Evolutionary conservation across 2,113 vertebrate genomes (phyloP).

Genomic region (Pelvicachromis taeniatus): DNA sequence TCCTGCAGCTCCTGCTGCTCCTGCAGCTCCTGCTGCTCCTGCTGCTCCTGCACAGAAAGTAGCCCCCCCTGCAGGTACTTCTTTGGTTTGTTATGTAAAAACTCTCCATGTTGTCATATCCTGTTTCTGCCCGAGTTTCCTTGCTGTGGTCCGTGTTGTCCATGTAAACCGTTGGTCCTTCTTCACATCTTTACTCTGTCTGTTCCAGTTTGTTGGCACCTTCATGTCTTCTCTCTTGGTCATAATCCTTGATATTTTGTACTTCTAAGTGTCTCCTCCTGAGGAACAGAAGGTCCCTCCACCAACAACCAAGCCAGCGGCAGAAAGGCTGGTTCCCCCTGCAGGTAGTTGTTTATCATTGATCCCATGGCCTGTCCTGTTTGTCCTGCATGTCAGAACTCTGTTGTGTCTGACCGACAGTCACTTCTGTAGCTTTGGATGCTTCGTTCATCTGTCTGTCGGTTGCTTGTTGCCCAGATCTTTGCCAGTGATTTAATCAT

Average conservation of each 20-base stretch:
- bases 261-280: constrained; percentile 33
- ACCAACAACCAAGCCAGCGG: not conserved
- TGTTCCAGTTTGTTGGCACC: not conserved
- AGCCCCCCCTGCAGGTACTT: constrained; percentile 9
- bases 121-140: not conserved
- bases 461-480: not conserved
- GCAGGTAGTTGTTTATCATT: constrained; percentile 42
- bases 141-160: not conserved
- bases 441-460: not conserved
- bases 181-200: not conserved
- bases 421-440: not conserved
- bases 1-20: not conserved
- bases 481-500: constrained; percentile 27
- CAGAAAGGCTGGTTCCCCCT: not conserved
- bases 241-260: constrained; percentile 27
- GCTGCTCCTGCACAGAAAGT: not conserved
- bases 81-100: not conserved
- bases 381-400: not conserved
- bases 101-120: not conserved
- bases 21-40: not conserved
- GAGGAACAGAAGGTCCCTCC: constrained; percentile 35
- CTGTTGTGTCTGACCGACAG: not conserved
- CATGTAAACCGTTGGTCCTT: not conserved
- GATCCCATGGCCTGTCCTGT: not conserved
- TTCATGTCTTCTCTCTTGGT: not conserved